Base-by-base conservation (phyloP, 2,113 vertebrate genomes). In the Pao palembangensis region DNA sequence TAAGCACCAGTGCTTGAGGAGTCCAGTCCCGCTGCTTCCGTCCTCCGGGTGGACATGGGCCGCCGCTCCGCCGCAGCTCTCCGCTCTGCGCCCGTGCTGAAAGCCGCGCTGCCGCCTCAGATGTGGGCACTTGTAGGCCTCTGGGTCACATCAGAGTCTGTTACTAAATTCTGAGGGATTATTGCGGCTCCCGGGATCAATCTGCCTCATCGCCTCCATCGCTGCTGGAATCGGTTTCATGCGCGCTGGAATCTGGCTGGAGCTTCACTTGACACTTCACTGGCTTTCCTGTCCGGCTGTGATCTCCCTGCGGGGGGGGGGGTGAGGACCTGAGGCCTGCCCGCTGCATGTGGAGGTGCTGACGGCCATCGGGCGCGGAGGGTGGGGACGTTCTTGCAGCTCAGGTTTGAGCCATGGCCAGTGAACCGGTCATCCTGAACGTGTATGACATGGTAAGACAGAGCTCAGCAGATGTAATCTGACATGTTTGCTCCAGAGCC, bases 361-460 rank as follows among this genome's bases (percentile, higher is more conserved):
- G 55, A 64, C 77, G 76, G 71, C 47, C 72, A 23, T 67, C 71
- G 72, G 75, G 67, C 71, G 81, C 75, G 83, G 78, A 81, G 81
- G 73, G 74, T 64, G 66, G 71, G 66, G 78, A 79, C 76, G 53
- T 71, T 75, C 75, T 75, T 66, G 75, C 82, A 67, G 73, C 87
- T 89, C 88, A 86, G 87, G 84, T 85, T 85, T 80, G 86, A 93
- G 83, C 69, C 86, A 96, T 96, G 94, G 94, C 94, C 87, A 96
- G 88, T 93, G 93, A 95, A 94, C 94, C 94, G 0, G 94, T 96
- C 79, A 94, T 96, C 87, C 91, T 96, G 71, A 96, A 96, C 83
- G 94, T 96, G 73, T 96, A 96, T 88, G 94, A 96, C 80, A 96
- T 96, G 94, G 94, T 96, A 90, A 94, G 93, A 0, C 2, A 2